Conservation (phyloP, 2,113 vertebrate genomes). For the Phocoena phocoena region DNA sequence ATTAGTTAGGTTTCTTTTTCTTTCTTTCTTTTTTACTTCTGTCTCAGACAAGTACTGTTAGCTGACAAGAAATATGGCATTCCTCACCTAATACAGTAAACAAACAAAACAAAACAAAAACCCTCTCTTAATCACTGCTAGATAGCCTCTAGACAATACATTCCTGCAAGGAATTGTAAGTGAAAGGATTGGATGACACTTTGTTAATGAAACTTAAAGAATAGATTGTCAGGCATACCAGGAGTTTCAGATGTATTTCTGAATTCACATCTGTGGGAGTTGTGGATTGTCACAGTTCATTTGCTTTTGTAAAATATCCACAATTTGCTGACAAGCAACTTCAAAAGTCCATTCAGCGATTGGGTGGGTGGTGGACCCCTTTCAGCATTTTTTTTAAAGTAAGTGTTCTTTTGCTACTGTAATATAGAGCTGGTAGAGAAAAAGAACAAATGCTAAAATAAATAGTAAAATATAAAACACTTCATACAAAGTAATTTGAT, state of each 20-base stretch:
- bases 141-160: conserved; percentile 86
- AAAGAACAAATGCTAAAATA: conserved; percentile 86
- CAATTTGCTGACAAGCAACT: conserved; percentile 89
- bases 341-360: conserved; percentile 86
- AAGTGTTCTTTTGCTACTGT: conserved; percentile 84
- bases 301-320: conserved; percentile 88
- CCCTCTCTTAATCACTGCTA: conserved; percentile 86
- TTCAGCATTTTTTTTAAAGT: conserved; percentile 82
- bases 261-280: conserved; percentile 89
- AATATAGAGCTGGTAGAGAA: conserved; percentile 85
- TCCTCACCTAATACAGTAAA: conserved; percentile 87
- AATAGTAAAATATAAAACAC: conserved; percentile 89
- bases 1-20: conserved; percentile 84
- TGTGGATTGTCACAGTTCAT: conserved; percentile 91
- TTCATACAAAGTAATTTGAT: conserved; percentile 87
- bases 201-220: conserved; percentile 88
- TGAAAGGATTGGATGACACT: conserved; percentile 86
- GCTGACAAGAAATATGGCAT: conserved; percentile 86
- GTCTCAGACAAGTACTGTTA: conserved; percentile 84
- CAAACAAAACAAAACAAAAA: conserved; percentile 81
- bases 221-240: conserved; percentile 91
- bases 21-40: conserved; percentile 75
- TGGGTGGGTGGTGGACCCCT: conserved; percentile 85
- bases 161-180: conserved; percentile 84
- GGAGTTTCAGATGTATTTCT: conserved; percentile 88